Percentiles rank a stretch among this genome's conserved stretches.
Evolutionary conservation across 2,888 invertebrate genomes (phyloP).

Genomic region (Hypsopygia costalis): DNA sequence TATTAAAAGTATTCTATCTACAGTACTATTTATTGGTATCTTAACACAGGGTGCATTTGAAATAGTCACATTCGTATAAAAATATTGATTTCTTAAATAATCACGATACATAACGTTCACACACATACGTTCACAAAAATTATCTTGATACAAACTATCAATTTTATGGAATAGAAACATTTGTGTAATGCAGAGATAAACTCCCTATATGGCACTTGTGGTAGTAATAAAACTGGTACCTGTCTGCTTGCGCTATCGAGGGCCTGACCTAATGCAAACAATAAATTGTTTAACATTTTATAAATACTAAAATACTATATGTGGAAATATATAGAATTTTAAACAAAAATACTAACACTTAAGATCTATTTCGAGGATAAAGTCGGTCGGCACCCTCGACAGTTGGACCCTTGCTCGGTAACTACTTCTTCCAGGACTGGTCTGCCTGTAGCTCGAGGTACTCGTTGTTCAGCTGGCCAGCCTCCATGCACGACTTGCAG

Average conservation of each 20-base stretch:
- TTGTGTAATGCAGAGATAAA: not conserved
- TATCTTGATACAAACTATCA: not conserved
- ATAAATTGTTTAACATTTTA: not conserved
- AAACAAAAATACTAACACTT: constrained; percentile 10
- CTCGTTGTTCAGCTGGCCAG: constrained; percentile 83
- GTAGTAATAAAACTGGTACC: constrained; percentile 1
- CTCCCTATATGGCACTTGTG: constrained; percentile 7
- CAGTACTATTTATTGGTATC: constrained; percentile 49
- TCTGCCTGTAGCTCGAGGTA: constrained; percentile 48
- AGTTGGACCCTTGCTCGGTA: constrained; percentile 3
- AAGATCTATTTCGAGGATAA: not conserved
- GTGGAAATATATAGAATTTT: constrained; percentile 3
- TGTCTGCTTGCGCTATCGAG: too few species aligned
- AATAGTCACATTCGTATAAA: constrained; percentile 2
- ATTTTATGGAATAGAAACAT: too few species aligned
- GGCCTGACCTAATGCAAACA: not conserved
- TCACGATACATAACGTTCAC: constrained; percentile 1
- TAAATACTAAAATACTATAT: constrained; percentile 7
- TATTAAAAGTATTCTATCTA: constrained; percentile 49
- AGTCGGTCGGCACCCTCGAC: not conserved
- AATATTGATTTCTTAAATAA: constrained; percentile 1
- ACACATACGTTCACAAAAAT: constrained; percentile 3
- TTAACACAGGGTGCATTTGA: constrained; percentile 14
- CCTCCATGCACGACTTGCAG: constrained; percentile 94
- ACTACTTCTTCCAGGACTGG: constrained; percentile 41